These are phyloP conservation scores for Montipora sp. DNA, from an alignment of 64 coral and sea anemone species.

Conservation along the genomic window DNA sequence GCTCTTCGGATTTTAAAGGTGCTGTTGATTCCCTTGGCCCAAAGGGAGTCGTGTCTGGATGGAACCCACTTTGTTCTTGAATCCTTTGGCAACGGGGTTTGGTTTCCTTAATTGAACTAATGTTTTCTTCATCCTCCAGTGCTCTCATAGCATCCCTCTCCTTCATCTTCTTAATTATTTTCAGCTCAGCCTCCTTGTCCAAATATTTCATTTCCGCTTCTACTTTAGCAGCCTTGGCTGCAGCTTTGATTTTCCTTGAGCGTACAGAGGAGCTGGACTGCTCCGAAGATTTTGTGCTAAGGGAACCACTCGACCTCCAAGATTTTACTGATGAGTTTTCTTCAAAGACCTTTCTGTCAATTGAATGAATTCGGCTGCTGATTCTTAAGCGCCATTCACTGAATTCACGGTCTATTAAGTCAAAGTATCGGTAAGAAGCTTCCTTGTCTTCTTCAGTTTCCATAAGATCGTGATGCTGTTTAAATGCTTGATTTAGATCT, in stretches of 20 bases:
- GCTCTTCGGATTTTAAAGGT: too few relatives aligned
- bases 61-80: too few relatives aligned
- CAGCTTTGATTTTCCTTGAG: not conserved
- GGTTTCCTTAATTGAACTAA: too few relatives aligned
- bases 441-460: not conserved
- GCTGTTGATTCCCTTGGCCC: too few relatives aligned
- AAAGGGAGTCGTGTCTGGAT: too few relatives aligned
- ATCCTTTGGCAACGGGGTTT: too few relatives aligned
- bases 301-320: not conserved
- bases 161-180: not conserved
- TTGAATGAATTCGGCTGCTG: not conserved
- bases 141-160: too few relatives aligned
- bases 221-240: not conserved
- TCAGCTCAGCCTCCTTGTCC: not conserved
- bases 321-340: not conserved
- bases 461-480: not conserved
- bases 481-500: not conserved
- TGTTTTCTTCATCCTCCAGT: too few relatives aligned
- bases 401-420: too few relatives aligned
- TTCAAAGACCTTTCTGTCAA: not conserved
- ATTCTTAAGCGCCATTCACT: not conserved
- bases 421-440: not conserved
- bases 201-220: not conserved
- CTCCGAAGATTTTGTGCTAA: not conserved
- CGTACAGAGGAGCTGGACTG: not conserved